Conservation (phyloP, 2,888 invertebrate genomes). For the Hipparchia sbordonii region DNA sequence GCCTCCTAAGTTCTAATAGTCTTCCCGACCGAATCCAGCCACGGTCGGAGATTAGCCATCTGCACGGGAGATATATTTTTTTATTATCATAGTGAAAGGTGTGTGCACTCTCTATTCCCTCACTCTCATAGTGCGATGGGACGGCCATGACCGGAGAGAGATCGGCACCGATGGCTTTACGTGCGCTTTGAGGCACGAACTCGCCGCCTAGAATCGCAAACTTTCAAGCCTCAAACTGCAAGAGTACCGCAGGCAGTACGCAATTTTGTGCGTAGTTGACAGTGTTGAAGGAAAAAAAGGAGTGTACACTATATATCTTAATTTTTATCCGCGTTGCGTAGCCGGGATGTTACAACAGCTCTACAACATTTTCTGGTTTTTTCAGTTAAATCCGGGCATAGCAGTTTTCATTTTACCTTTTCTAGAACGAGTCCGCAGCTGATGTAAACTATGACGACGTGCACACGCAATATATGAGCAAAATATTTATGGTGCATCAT, state of each 20-base stretch:
- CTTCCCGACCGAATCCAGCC: too few relatives aligned
- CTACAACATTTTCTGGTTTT: not conserved
- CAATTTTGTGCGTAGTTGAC: constrained; percentile 9
- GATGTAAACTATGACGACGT: constrained; percentile 1
- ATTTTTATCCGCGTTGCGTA: constrained; percentile 6
- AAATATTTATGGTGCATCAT: not conserved
- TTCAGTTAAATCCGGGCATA: constrained; percentile 5
- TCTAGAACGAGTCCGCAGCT: constrained; percentile 3
- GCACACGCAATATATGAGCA: not conserved
- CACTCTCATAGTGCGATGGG: too few relatives aligned
- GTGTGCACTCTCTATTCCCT: too few relatives aligned
- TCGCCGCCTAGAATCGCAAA: not conserved
- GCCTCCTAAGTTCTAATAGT: too few relatives aligned
- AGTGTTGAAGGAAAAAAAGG: constrained; percentile 1
- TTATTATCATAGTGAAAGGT: too few relatives aligned
- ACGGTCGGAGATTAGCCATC: too few relatives aligned
- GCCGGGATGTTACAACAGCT: constrained; percentile 4
- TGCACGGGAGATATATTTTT: too few relatives aligned
- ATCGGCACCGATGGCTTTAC: too few relatives aligned
- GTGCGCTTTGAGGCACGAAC: too few relatives aligned
- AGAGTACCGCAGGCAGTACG: not conserved
- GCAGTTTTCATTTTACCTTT: constrained; percentile 17
- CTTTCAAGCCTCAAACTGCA: not conserved
- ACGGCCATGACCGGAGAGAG: too few relatives aligned
- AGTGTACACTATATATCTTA: not conserved